phyloP scores from a whole-genome alignment of 2,888 invertebrate genomes.

The Ashinkailepas kermadecensis region DNA sequence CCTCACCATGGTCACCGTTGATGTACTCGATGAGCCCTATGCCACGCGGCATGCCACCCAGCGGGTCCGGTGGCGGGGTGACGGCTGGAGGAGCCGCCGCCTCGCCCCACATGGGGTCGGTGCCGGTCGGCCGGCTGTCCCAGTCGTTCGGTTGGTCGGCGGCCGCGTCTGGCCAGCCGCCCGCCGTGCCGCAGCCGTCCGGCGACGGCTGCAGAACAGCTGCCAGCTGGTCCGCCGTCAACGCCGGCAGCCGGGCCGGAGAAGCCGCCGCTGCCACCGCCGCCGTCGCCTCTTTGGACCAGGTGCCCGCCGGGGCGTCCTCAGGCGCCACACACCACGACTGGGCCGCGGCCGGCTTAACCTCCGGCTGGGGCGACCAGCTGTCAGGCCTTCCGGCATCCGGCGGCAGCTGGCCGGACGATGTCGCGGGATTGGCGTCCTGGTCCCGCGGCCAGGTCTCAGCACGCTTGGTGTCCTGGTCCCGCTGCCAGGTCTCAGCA shows the following conservation, averaged over 20 bases:
- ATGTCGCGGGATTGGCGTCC: neutral
- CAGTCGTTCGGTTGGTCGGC: neutral
- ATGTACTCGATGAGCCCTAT: slow-evolving; percentile 16
- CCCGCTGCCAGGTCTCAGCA: too few relatives aligned
- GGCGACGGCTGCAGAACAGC: neutral
- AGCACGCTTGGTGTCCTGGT: too few relatives aligned
- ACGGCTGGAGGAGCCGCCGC: neutral
- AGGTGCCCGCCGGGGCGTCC: neutral
- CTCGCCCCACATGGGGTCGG: slow-evolving; percentile 16
- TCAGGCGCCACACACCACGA: neutral
- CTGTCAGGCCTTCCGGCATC: neutral
- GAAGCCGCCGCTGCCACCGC: neutral
- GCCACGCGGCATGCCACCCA: neutral
- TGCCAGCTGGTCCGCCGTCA: neutral
- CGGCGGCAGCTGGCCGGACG: neutral
- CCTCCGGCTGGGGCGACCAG: neutral
- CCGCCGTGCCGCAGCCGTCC: neutral
- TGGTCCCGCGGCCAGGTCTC: too few relatives aligned
- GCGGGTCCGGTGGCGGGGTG: neutral
- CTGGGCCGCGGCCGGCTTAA: neutral
- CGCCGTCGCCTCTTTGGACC: neutral
- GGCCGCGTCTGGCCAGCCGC: neutral
- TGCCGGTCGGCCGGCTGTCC: too few relatives aligned
- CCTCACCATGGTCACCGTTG: neutral
- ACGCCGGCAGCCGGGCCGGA: neutral